phyloP scores from a whole-genome alignment of 2,797 vertebrate genomes.

The Lophius americanus region DNA sequence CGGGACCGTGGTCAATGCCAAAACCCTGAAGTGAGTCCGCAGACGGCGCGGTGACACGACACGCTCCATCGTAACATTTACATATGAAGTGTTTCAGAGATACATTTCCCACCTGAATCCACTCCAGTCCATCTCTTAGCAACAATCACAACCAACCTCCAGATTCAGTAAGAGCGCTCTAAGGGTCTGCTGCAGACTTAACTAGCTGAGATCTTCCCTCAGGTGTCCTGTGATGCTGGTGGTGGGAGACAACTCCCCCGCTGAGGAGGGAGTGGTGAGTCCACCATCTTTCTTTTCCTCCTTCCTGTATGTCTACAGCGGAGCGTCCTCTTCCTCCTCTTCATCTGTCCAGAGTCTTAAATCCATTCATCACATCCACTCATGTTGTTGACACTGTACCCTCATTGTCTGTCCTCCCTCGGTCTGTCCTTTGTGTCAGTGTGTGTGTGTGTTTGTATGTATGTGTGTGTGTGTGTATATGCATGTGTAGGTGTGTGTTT shows the following conservation, averaged over 20 bases:
- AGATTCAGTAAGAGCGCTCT: neutral
- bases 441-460: neutral
- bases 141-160: neutral
- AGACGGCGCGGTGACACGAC: neutral
- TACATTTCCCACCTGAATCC: no score
- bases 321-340: neutral
- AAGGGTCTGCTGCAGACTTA: neutral
- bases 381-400: neutral
- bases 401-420: conserved; percentile 1
- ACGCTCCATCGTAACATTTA: no score
- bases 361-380: conserved; percentile 28
- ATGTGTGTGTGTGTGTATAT: conserved; percentile 14
- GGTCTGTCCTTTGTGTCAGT: conserved; percentile 5
- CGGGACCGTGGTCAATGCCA: conserved; percentile 90
- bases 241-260: conserved; percentile 94
- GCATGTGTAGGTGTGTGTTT: neutral
- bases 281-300: neutral
- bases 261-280: conserved; percentile 97
- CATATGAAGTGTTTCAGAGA: no score
- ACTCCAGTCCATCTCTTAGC: no score
- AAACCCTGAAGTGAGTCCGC: conserved; percentile 89
- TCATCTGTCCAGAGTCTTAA: no score
- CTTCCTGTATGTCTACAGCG: neutral
- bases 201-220: conserved; percentile 14
- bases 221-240: conserved; percentile 97